These are phyloP conservation scores for Phylloscopus trochiloides DNA, from an alignment of 2,113 vertebrate genomes.

Conservation along the genomic window DNA sequence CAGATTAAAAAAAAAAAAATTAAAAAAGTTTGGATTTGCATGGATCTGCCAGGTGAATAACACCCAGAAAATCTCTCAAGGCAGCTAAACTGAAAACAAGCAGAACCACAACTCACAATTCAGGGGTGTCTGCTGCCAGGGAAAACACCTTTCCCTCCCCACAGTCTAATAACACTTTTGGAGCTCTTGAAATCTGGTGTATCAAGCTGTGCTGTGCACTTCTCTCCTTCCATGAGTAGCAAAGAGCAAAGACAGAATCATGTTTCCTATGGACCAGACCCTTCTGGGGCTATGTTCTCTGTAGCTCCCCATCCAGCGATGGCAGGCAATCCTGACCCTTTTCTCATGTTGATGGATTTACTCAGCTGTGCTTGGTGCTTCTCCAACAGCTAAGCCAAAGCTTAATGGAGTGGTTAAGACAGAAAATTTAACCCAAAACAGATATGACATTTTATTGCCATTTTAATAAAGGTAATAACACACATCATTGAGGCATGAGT, in stretches of 20 bases:
- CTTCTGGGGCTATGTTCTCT: background rate
- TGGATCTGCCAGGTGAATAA: background rate
- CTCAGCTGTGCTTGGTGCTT: background rate
- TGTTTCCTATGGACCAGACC: background rate
- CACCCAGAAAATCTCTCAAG: background rate
- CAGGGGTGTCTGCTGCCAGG: background rate
- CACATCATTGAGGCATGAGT: background rate
- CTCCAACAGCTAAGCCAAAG: background rate
- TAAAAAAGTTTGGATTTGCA: background rate
- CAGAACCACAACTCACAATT: background rate
- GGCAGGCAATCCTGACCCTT: background rate
- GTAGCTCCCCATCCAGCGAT: fast-evolving
- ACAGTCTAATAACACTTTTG: background rate
- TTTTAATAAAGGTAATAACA: background rate
- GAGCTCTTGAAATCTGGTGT: background rate
- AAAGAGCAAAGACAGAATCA: background rate
- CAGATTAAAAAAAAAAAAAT: no score
- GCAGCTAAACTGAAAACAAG: background rate
- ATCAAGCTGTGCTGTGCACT: no score
- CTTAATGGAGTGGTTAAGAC: background rate
- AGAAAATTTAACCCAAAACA: background rate
- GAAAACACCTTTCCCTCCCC: background rate
- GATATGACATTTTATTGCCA: background rate
- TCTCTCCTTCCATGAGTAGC: background rate
- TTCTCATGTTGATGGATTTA: background rate